Base-by-base conservation (phyloP, 2,797 vertebrate species). In the Scleropages formosus region DNA sequence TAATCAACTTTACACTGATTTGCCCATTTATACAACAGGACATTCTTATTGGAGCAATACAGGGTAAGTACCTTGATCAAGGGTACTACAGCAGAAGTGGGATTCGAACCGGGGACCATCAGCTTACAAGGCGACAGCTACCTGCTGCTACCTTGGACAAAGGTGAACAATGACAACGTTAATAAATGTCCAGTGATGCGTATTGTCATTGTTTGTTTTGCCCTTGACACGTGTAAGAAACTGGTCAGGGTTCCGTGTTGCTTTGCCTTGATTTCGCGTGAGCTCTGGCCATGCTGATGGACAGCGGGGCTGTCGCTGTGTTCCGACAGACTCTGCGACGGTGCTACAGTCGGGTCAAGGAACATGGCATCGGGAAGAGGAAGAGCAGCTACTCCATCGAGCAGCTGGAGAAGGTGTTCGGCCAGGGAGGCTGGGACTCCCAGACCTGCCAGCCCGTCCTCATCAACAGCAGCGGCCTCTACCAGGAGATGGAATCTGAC, bases 331-430 rank as follows among this genome's bases (percentile, higher is more conserved):
- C 96, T 24, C 93, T 99, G 24, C 93, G 96, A 74, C 94, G 97
- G 81, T 99, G 97, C 89, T 99, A 99, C 92, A 99, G 97, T 89
- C 95, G 97, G 0, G 97, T 99, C 81, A 99, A 99, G 91, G 97
- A 99, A 87, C 96, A 98, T 0, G 97, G 97, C 47, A 95, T 98
- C 0, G 97, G 97, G 27, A 99, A 99, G 84, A 93, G 97, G 87
- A 99, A 98, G 92, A 98, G 97, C 94, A 99, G 97, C 91, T 99
- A 99, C 91, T 98, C 97, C 0, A 94, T 99, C 9, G 97, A 98
- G 76, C 97, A 99, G 92, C 94, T 99, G 92, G 97, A 99, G 91
- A 96, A 98, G 84, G 97, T 99, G 82, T 99, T 99, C 24, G 97
- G 97, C 47, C 97, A 98, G 88, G 97, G 97, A 22, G 97, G 97